phyloP scores from a whole-genome alignment of 2,113 vertebrate genomes.

The Megaleporinus macrocephalus region DNA sequence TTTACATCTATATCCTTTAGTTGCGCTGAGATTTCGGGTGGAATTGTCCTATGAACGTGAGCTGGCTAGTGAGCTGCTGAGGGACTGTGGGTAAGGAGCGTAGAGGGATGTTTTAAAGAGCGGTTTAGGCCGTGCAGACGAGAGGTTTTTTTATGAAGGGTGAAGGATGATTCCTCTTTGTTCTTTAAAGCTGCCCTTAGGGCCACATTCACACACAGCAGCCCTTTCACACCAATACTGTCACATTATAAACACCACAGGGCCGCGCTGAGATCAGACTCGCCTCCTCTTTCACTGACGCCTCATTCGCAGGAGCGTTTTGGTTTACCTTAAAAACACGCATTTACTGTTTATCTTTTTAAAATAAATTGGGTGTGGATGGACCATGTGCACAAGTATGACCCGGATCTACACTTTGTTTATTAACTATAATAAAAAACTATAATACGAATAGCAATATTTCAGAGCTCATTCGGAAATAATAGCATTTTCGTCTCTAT shows the following conservation, averaged over 20 bases:
- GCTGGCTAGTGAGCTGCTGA: neutral
- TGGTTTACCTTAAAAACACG: neutral
- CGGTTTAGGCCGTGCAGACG: neutral
- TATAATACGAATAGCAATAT: too few relatives aligned
- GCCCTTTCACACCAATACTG: neutral
- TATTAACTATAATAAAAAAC: too few relatives aligned
- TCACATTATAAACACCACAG: neutral
- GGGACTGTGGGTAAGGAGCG: neutral
- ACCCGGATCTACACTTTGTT: too few relatives aligned
- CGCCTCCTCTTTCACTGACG: neutral
- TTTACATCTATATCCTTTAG: too few relatives aligned
- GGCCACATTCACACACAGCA: conserved; percentile 38
- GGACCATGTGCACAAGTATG: too few relatives aligned
- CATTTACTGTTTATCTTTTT: too few relatives aligned
- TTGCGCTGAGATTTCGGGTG: too few relatives aligned
- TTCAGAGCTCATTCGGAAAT: too few relatives aligned
- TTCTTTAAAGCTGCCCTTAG: conserved; percentile 67
- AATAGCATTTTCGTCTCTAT: too few relatives aligned
- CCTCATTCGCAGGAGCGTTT: neutral
- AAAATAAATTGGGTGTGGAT: too few relatives aligned
- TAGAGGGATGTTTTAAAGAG: neutral
- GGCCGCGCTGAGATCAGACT: neutral
- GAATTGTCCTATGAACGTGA: too few relatives aligned
- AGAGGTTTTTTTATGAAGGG: neutral
- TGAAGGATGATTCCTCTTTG: conserved; percentile 61